Evolutionary conservation across 2,888 invertebrate genomes (phyloP).

Genomic region (Kuschelorhynchus macadamiae): DNA sequence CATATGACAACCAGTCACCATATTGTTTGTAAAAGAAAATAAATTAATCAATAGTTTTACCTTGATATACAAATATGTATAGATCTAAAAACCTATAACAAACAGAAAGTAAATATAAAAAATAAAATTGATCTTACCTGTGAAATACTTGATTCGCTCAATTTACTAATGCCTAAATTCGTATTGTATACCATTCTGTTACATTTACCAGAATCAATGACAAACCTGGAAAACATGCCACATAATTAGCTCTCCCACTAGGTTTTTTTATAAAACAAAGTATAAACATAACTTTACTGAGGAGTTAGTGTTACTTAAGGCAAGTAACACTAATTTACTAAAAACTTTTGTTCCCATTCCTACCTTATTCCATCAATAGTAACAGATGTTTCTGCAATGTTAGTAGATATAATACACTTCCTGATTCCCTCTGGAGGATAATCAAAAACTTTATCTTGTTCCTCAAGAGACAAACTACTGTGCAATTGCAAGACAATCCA

Average conservation of each 20-base stretch:
- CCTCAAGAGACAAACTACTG: conserved; percentile 90
- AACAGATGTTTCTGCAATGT: conserved; percentile 98
- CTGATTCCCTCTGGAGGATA: conserved; percentile 94
- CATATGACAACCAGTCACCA: too few species aligned
- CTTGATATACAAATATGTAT: too few species aligned
- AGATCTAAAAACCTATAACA: too few species aligned
- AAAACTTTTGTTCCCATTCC: too few species aligned
- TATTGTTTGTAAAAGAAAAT: too few species aligned
- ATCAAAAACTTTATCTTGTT: conserved; percentile 97
- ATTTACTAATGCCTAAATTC: conserved; percentile 87
- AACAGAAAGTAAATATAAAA: conserved; percentile 6
- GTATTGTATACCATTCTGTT: conserved; percentile 98
- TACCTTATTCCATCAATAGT: conserved; percentile 95
- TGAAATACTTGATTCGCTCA: conserved; percentile 98
- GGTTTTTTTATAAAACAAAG: neutral
- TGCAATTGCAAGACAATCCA: conserved; percentile 97
- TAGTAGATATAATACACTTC: conserved; percentile 97
- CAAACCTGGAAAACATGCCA: conserved; percentile 81
- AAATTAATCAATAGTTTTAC: too few species aligned
- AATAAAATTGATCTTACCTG: conserved; percentile 78
- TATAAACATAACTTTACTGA: too few species aligned
- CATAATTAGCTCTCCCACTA: too few species aligned
- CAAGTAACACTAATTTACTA: too few species aligned
- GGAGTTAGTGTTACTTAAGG: too few species aligned
- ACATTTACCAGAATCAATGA: conserved; percentile 92